Evolutionary conservation across 2,113 vertebrate species (phyloP).

Genomic region (Loxodonta africana): DNA sequence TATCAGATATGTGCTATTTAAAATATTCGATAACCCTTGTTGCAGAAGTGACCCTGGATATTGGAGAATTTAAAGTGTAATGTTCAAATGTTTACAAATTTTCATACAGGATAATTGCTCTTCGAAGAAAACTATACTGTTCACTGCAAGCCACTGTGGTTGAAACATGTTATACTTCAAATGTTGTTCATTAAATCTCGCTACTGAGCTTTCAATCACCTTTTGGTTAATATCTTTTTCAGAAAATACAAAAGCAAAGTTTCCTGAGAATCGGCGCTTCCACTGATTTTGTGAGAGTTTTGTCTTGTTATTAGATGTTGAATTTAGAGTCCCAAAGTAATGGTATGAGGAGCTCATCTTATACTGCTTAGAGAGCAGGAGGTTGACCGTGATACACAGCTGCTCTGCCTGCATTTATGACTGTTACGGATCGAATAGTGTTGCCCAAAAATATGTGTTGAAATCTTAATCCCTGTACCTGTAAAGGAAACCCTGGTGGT

Average conservation of each 20-base stretch:
- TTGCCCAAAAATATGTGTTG: too few relatives aligned
- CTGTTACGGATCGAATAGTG: too few relatives aligned
- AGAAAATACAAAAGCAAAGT: slow-evolving; percentile 23
- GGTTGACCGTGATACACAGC: neutral
- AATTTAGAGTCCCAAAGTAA: neutral
- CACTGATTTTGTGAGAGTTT: slow-evolving; percentile 42
- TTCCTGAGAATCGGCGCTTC: neutral
- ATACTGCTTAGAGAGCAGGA: neutral
- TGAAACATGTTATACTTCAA: neutral
- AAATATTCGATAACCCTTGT: neutral
- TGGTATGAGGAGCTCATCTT: neutral
- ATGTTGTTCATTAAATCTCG: neutral
- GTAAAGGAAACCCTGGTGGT: too few relatives aligned
- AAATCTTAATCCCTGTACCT: too few relatives aligned
- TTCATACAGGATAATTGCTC: neutral
- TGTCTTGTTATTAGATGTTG: slow-evolving; percentile 2
- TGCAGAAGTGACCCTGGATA: neutral
- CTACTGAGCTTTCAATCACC: neutral
- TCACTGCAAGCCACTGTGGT: neutral
- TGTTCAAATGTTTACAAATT: neutral
- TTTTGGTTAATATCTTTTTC: neutral
- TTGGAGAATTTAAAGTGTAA: neutral
- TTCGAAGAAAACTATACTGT: neutral
- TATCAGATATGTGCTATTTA: neutral
- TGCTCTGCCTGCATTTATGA: neutral